Conservation (phyloP, 2,113 vertebrate genomes). For the Synchiropus splendidus region DNA sequence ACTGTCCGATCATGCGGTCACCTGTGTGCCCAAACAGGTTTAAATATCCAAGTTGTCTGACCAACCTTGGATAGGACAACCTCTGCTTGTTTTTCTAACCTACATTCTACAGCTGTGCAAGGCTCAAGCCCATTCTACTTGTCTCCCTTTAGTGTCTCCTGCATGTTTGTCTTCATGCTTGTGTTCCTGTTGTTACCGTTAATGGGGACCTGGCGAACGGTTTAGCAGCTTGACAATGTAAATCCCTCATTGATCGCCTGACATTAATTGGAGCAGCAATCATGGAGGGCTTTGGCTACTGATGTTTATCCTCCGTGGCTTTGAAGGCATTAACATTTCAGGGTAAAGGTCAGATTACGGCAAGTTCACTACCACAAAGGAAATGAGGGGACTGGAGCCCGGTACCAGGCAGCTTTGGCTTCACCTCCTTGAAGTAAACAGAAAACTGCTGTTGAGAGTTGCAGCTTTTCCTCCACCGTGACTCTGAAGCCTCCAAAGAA, state of each 20-base stretch:
- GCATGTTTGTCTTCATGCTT: no score
- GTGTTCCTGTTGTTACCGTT: conserved; percentile 16
- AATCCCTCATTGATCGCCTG: conserved; percentile 50
- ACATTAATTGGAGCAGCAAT: conserved; percentile 32
- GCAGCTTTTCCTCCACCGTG: no score
- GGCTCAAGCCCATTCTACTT: no score
- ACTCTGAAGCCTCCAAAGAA: no score
- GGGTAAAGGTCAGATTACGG: conserved; percentile 40
- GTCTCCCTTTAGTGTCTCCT: no score
- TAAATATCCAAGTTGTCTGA: no score
- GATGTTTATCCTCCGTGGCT: conserved; percentile 38
- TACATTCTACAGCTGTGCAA: no score
- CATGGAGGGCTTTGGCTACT: conserved; percentile 28
- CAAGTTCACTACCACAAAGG: conserved; percentile 18
- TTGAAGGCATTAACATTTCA: conserved; percentile 43
- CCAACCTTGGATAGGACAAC: no score
- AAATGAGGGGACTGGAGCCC: conserved; percentile 19
- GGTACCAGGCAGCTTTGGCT: neutral
- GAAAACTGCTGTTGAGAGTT: conserved; percentile 7
- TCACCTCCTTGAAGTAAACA: conserved; percentile 22
- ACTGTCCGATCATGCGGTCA: no score
- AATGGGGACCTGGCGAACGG: conserved; percentile 28
- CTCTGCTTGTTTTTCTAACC: no score
- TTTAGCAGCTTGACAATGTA: conserved; percentile 39
- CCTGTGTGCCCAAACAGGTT: no score